Percentiles rank a stretch among this genome's conserved stretches.
phyloP scores from a whole-genome alignment of 2,888 invertebrate genomes.

The Agrotis clavis region DNA sequence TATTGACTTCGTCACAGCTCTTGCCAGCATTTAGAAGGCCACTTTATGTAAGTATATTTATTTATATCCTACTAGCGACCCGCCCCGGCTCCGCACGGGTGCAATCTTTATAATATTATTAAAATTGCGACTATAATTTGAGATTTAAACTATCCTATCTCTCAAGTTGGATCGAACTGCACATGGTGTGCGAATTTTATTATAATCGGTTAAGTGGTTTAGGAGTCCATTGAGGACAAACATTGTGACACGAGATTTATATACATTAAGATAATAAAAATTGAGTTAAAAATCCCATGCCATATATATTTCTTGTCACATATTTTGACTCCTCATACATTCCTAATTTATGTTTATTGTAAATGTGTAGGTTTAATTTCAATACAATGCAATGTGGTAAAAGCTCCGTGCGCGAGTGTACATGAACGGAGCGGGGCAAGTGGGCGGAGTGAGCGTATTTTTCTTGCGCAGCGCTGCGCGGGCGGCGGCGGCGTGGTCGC shows the following conservation, averaged over 20 bases:
- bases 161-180: no score
- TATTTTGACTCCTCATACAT: constrained; percentile 32
- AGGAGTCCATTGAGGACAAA: no score
- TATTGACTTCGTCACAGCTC: no score
- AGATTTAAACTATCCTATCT: no score
- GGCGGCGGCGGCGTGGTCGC: constrained; percentile 68
- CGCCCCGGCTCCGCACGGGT: no score
- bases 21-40: neutral
- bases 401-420: constrained; percentile 75
- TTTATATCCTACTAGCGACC: no score
- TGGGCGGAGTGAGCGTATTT: constrained; percentile 85
- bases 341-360: constrained; percentile 47
- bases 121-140: no score
- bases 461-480: constrained; percentile 80
- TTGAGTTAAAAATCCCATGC: neutral
- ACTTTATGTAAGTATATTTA: neutral
- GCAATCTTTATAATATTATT: no score
- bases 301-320: constrained; percentile 23
- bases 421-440: constrained; percentile 87
- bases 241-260: no score
- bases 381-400: constrained; percentile 50
- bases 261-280: no score
- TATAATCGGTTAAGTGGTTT: no score
- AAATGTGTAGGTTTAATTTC: constrained; percentile 60
- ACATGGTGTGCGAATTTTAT: no score